A percentile compares a stretch with the other conserved stretches of the same genome.
These are phyloP conservation scores for Ophiodon elongatus DNA, from an alignment of 2,113 vertebrate species.

Conservation along the genomic window DNA sequence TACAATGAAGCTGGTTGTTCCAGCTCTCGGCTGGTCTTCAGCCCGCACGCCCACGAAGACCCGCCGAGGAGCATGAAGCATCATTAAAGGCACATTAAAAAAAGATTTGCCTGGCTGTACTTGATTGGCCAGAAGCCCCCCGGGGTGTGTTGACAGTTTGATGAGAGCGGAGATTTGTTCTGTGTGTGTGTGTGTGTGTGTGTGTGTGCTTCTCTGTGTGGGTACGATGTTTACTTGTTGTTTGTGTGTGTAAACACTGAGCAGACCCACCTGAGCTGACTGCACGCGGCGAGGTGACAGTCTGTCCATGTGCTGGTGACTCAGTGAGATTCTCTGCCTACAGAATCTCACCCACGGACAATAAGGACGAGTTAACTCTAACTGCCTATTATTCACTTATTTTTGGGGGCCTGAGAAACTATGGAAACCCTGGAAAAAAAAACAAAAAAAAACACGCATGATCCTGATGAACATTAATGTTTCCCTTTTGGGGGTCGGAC, in stretches of 20 bases:
- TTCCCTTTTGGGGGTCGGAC: background rate
- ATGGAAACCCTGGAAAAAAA: constrained; percentile 46
- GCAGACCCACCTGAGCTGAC: constrained; percentile 29
- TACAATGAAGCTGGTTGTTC: constrained; percentile 20
- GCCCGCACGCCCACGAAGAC: constrained; percentile 35
- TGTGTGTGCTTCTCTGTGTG: background rate
- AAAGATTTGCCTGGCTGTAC: constrained; percentile 39
- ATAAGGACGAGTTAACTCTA: constrained; percentile 53
- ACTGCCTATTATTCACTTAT: constrained; percentile 54
- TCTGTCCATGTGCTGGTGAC: constrained; percentile 57
- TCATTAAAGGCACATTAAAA: constrained; percentile 67
- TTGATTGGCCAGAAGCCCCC: constrained; percentile 36
- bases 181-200: background rate
- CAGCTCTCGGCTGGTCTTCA: constrained; percentile 12
- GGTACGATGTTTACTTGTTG: constrained; percentile 23
- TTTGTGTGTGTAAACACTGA: constrained; percentile 42
- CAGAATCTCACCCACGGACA: constrained; percentile 58
- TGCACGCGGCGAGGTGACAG: constrained; percentile 38
- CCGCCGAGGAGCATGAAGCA: constrained; percentile 37
- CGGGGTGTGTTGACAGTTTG: constrained; percentile 15
- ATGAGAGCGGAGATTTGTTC: constrained; percentile 20
- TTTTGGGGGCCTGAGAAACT: constrained; percentile 37
- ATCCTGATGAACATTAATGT: background rate
- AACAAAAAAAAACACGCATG: background rate
- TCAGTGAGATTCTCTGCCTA: constrained; percentile 66